Evolutionary conservation across 2,797 vertebrate species (phyloP).

Genomic region (Lindbergichthys nudifrons): DNA sequence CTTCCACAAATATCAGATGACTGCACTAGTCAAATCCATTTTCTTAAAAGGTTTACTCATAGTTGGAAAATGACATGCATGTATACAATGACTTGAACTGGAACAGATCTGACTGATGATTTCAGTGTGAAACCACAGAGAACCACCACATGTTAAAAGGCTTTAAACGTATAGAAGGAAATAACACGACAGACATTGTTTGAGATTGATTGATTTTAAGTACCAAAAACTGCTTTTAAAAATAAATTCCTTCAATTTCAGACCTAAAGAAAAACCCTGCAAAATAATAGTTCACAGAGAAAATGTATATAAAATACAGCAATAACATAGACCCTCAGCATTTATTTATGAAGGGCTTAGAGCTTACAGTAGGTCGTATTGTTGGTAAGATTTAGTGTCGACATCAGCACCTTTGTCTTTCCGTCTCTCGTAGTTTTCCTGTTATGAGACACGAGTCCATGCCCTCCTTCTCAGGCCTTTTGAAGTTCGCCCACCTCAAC

Average conservation of each 20-base stretch:
- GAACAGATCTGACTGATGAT: conserved; percentile 8
- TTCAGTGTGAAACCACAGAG: neutral
- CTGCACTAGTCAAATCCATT: neutral
- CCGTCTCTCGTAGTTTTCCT: conserved; percentile 2
- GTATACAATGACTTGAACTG: conserved; percentile 9
- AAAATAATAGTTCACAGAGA: neutral
- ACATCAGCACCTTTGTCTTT: neutral
- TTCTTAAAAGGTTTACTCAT: neutral
- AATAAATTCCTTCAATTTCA: neutral
- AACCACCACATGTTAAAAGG: neutral
- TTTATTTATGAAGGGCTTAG: neutral
- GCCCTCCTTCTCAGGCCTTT: neutral
- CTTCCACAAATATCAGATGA: neutral
- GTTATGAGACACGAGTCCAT: neutral
- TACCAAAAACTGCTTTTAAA: neutral
- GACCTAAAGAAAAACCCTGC: neutral
- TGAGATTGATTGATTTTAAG: no score
- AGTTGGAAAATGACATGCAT: neutral
- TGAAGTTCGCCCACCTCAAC: neutral
- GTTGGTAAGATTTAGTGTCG: neutral
- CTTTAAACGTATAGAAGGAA: no score
- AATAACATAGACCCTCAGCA: neutral
- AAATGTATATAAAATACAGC: neutral
- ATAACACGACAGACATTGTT: no score
- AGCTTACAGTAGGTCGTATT: neutral